Evolutionary conservation across 2,888 invertebrate species (phyloP).

Genomic region (Pandemis cinnamomeana): DNA sequence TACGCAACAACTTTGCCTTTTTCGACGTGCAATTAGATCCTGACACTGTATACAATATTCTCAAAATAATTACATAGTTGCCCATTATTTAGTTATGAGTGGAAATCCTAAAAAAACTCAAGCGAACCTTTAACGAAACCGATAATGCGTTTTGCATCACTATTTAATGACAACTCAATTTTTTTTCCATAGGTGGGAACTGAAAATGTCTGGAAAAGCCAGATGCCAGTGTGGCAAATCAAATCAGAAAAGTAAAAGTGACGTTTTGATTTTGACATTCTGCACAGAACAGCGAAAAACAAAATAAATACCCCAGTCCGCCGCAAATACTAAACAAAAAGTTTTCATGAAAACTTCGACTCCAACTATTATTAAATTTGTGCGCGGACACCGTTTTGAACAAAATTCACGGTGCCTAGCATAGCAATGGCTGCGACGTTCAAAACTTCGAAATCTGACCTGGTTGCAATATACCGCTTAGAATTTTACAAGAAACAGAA

Average conservation of each 20-base stretch:
- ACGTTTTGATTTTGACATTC: neutral
- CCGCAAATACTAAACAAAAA: slow-evolving; percentile 23
- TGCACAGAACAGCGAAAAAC: neutral
- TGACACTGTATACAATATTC: too few species aligned
- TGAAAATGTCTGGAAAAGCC: neutral
- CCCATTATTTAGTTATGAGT: too few species aligned
- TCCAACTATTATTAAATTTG: neutral
- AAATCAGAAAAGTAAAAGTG: neutral
- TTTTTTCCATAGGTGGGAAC: neutral
- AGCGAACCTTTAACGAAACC: neutral
- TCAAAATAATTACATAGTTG: too few species aligned
- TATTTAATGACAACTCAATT: neutral
- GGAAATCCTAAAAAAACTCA: neutral
- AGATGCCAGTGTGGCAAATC: neutral
- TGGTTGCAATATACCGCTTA: slow-evolving; percentile 61
- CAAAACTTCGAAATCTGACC: slow-evolving; percentile 47
- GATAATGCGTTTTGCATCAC: neutral
- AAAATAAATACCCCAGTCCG: slow-evolving; percentile 11
- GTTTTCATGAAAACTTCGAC: slow-evolving; percentile 11
- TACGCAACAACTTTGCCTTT: too few species aligned
- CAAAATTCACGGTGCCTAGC: neutral
- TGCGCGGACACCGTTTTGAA: neutral
- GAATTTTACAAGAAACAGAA: slow-evolving; percentile 68
- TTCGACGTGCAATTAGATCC: too few species aligned
- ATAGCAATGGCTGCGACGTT: slow-evolving; percentile 22